A percentile compares a stretch with the other conserved stretches of the same genome.
Evolutionary conservation across 2,888 invertebrate species (phyloP).

Genomic region (Ophion ellenae): DNA sequence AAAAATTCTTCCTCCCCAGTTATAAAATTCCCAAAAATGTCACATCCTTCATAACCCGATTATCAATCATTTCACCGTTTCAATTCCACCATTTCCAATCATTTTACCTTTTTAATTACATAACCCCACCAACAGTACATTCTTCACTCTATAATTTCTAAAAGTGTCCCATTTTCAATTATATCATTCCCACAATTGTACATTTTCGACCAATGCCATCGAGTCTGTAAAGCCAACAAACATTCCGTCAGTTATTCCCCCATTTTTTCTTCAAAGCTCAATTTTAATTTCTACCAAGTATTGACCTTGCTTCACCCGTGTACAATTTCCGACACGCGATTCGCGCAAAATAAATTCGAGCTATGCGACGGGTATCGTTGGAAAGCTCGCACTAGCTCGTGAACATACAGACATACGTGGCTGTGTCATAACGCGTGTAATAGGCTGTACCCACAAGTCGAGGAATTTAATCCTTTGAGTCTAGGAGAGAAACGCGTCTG

Average conservation of each 20-base stretch:
- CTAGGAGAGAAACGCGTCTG: constrained; percentile 42
- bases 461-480: constrained; percentile 31
- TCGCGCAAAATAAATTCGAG: constrained; percentile 5
- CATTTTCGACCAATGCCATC: too few species aligned
- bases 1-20: too few species aligned
- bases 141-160: too few species aligned
- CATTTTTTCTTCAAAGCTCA: neutral
- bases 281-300: neutral
- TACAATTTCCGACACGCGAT: neutral
- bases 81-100: too few species aligned
- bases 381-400: constrained; percentile 34
- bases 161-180: too few species aligned
- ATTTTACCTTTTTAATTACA: too few species aligned
- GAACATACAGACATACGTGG: neutral
- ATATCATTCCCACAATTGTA: too few species aligned
- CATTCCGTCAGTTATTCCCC: neutral
- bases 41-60: too few species aligned
- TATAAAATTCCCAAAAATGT: too few species aligned
- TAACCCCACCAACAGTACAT: too few species aligned
- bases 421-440: constrained; percentile 25
- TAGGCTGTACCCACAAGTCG: constrained; percentile 21
- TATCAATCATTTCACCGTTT: too few species aligned
- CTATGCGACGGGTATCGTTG: constrained; percentile 29
- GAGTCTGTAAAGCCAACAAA: neutral
- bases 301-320: neutral